phyloP scores from a whole-genome alignment of 2,113 vertebrate species.

The Numenius arquata region DNA sequence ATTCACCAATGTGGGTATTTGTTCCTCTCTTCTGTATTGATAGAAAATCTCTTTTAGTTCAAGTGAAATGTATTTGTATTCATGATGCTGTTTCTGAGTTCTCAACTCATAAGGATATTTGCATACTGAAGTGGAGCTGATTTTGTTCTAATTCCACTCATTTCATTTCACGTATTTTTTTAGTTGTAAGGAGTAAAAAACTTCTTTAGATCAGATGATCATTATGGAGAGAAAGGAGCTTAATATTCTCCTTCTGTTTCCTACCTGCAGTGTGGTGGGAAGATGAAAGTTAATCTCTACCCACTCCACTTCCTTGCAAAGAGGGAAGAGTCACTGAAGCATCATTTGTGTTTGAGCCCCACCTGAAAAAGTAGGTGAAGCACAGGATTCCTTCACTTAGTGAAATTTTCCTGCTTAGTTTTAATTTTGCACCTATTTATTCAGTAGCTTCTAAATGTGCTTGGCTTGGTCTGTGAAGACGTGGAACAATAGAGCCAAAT shows the following conservation, averaged over 20 bases:
- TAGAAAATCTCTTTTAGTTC: neutral
- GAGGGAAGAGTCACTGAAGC: neutral
- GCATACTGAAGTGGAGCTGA: neutral
- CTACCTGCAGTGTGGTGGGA: neutral
- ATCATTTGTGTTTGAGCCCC: neutral
- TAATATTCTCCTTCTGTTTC: neutral
- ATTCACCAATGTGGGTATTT: neutral
- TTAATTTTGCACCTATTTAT: neutral
- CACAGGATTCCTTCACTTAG: neutral
- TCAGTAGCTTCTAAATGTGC: neutral
- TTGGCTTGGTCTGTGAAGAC: neutral
- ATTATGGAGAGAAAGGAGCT: neutral
- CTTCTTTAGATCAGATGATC: neutral
- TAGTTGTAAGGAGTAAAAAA: neutral
- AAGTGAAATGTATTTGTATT: conserved; percentile 14
- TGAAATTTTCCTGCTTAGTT: neutral
- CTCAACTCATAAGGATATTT: neutral
- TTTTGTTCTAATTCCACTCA: conserved; percentile 18
- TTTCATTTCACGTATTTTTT: neutral
- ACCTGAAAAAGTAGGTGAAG: neutral
- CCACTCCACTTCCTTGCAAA: neutral
- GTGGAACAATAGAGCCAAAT: neutral
- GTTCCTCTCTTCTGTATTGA: neutral
- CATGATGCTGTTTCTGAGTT: neutral
- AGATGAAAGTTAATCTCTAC: neutral